A percentile compares a stretch with the other conserved stretches of the same genome.
These are phyloP conservation scores for Teinopalpus imperialis DNA, from an alignment of 2,888 invertebrate genomes.

Conservation along the genomic window DNA sequence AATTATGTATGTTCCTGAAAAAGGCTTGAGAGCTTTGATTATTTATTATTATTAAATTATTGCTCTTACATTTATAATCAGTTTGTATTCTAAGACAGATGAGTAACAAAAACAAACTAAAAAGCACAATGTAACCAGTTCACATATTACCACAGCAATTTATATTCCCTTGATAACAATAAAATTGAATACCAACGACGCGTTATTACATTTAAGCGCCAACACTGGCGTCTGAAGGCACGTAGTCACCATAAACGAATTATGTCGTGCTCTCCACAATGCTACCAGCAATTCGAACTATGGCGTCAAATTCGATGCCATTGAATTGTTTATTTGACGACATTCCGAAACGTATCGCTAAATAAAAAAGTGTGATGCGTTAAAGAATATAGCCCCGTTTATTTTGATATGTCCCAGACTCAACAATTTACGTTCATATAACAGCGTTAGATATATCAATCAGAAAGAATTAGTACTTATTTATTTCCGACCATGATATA, in stretches of 20 bases:
- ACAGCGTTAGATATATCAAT: too few relatives aligned
- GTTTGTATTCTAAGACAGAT: too few relatives aligned
- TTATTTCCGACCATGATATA: too few relatives aligned
- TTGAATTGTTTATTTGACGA: conserved; percentile 24
- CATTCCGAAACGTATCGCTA: conserved; percentile 19
- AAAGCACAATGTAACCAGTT: conserved; percentile 10
- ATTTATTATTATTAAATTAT: too few relatives aligned
- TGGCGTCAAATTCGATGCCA: conserved; percentile 24
- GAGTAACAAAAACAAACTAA: too few relatives aligned
- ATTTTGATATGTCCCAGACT: neutral
- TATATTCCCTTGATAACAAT: conserved; percentile 17
- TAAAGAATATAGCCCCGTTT: conserved; percentile 1
- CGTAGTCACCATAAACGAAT: conserved; percentile 26
- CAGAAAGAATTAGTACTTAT: neutral
- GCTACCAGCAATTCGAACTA: conserved; percentile 21
- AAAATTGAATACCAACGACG: conserved; percentile 23
- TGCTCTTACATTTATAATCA: too few relatives aligned
- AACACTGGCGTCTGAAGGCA: conserved; percentile 20
- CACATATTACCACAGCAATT: conserved; percentile 15
- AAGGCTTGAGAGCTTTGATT: too few relatives aligned
- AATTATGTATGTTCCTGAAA: too few relatives aligned
- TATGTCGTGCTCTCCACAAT: conserved; percentile 19
- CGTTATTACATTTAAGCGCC: conserved; percentile 24
- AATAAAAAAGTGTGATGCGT: conserved; percentile 9
- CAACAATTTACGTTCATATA: neutral